Evolutionary conservation across 2,113 vertebrate species (phyloP).

Genomic region (Odobenus rosmarus): DNA sequence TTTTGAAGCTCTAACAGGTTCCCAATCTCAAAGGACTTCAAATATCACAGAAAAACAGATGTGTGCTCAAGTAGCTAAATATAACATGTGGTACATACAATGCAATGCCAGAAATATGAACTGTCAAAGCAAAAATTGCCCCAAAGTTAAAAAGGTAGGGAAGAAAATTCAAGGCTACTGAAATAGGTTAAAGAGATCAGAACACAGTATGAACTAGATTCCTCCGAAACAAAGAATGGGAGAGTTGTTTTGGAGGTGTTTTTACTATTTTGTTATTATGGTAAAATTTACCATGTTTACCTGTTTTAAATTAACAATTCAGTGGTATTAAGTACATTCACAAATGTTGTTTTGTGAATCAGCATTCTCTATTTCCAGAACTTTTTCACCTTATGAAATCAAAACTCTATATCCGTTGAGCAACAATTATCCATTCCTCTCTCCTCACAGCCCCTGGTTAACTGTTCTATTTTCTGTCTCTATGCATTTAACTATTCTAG

Average conservation of each 20-base stretch:
- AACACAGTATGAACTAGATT: background rate
- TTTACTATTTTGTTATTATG: background rate
- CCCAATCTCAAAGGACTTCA: background rate
- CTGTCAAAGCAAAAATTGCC: background rate
- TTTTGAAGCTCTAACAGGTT: slow-evolving; percentile 15
- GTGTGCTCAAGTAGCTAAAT: background rate
- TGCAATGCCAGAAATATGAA: background rate
- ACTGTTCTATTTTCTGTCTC: background rate
- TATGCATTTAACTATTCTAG: background rate
- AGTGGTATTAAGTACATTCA: background rate
- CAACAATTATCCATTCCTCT: background rate
- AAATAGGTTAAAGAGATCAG: background rate
- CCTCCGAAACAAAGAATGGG: background rate
- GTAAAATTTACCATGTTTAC: background rate
- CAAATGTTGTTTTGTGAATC: background rate
- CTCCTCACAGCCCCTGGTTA: background rate
- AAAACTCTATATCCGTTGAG: background rate
- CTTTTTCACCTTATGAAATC: background rate
- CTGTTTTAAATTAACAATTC: background rate
- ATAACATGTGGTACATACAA: background rate
- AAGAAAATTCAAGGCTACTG: background rate
- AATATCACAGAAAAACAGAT: background rate
- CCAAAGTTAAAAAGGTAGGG: background rate
- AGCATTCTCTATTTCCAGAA: background rate
- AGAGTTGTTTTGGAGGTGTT: background rate